Percentiles rank a stretch among this genome's conserved stretches.
These are phyloP conservation scores for Periplaneta americana DNA, from an alignment of 1,140 invertebrate genomes.

Conservation along the genomic window DNA sequence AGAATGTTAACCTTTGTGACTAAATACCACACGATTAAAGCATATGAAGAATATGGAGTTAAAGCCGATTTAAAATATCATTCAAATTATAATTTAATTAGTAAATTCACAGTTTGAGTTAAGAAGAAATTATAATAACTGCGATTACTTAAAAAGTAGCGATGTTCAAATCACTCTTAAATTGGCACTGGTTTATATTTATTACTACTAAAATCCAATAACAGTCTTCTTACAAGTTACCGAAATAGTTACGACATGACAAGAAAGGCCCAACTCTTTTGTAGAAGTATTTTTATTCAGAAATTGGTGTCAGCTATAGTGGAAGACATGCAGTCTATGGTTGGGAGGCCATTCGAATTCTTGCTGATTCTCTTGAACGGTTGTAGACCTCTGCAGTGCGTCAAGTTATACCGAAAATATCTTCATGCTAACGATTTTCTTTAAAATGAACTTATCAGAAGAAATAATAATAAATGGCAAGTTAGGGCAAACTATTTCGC, in stretches of 20 bases:
- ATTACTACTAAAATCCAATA: background rate
- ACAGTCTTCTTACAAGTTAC: background rate
- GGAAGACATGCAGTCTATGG: background rate
- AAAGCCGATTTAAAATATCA: background rate
- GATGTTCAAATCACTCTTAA: background rate
- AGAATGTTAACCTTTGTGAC: background rate
- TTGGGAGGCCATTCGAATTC: slow-evolving; percentile 64
- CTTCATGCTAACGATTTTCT: slow-evolving; percentile 93
- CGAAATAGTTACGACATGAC: too few relatives aligned
- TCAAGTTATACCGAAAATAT: slow-evolving; percentile 93
- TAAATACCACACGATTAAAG: background rate
- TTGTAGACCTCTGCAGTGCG: slow-evolving; percentile 85
- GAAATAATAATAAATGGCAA: too few relatives aligned
- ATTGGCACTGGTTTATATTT: background rate
- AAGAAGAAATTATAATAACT: background rate
- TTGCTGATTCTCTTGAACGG: slow-evolving; percentile 73
- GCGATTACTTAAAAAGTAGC: too few relatives aligned
- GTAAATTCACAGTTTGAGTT: background rate
- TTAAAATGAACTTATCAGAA: too few relatives aligned
- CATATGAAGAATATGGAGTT: too few relatives aligned
- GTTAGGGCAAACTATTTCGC: too few relatives aligned
- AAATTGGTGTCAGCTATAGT: background rate
- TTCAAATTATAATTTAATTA: background rate
- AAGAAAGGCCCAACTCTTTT: background rate
- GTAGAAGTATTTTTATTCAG: too few relatives aligned